These are phyloP conservation scores for Heteromormyrus szaboi DNA, from an alignment of 2,797 vertebrate genomes.

Conservation along the genomic window DNA sequence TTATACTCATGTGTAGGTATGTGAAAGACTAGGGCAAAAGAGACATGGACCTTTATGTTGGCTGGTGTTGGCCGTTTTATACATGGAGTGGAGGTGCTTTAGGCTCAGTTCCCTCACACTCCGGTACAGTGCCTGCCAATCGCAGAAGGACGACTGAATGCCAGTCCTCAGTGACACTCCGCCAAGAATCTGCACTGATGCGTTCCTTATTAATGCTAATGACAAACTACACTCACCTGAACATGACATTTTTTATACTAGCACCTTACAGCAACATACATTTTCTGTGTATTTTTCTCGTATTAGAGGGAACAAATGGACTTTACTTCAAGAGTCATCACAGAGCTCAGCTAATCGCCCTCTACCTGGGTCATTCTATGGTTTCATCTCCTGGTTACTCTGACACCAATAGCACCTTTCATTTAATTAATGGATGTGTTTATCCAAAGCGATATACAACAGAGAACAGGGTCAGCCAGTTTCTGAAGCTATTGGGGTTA, in stretches of 20 bases:
- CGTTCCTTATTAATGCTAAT: not conserved
- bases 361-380: not conserved
- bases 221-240: not conserved
- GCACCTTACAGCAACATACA: not conserved
- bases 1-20: not conserved
- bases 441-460: not conserved
- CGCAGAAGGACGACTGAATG: not conserved
- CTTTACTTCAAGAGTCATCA: not conserved
- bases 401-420: not conserved
- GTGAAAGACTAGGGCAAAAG: not conserved
- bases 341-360: not conserved
- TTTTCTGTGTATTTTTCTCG: not conserved
- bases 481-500: not conserved
- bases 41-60: not conserved
- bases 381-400: not conserved
- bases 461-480: not conserved
- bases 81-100: not conserved
- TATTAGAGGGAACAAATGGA: not conserved
- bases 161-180: not conserved
- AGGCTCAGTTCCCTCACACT: not conserved
- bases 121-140: not conserved
- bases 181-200: not conserved
- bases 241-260: not conserved
- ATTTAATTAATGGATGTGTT: not conserved
- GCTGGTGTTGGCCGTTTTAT: not conserved